Percentiles rank a stretch among this genome's conserved stretches.
Conservation (phyloP, 2,888 invertebrate species). For the Oscheius sp. region DNA sequence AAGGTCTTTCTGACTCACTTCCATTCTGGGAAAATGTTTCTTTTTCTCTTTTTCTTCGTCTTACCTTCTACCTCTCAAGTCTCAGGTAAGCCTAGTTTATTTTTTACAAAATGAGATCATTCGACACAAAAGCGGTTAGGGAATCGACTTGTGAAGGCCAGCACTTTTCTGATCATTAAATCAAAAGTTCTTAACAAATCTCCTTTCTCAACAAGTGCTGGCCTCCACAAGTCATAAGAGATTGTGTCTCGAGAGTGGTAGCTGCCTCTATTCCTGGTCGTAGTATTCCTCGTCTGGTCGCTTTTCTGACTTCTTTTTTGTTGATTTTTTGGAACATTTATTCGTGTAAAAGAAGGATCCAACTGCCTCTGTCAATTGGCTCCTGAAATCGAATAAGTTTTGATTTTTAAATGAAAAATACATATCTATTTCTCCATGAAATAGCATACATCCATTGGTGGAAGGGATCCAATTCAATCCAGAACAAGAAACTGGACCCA, state of each 20-base stretch:
- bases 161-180: no score
- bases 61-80: background rate
- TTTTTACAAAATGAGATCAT: background rate
- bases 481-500: background rate
- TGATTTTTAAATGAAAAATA: background rate
- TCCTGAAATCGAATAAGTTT: background rate
- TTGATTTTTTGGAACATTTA: slow-evolving; percentile 2
- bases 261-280: background rate
- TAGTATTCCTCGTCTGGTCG: background rate
- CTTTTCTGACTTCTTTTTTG: background rate
- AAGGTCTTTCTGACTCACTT: background rate
- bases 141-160: no score
- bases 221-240: no score
- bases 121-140: no score
- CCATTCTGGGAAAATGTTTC: background rate
- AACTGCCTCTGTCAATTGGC: background rate
- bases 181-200: no score
- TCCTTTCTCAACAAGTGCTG: no score
- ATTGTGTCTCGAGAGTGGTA: no score
- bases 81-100: background rate
- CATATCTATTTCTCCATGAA: slow-evolving; percentile 14
- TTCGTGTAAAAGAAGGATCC: slow-evolving; percentile 19
- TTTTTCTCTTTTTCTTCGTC: background rate
- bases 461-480: slow-evolving; percentile 18
- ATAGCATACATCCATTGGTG: slow-evolving; percentile 19